These are phyloP conservation scores for Engystomops pustulosus DNA, from an alignment of 2,113 vertebrate species.

Conservation along the genomic window DNA sequence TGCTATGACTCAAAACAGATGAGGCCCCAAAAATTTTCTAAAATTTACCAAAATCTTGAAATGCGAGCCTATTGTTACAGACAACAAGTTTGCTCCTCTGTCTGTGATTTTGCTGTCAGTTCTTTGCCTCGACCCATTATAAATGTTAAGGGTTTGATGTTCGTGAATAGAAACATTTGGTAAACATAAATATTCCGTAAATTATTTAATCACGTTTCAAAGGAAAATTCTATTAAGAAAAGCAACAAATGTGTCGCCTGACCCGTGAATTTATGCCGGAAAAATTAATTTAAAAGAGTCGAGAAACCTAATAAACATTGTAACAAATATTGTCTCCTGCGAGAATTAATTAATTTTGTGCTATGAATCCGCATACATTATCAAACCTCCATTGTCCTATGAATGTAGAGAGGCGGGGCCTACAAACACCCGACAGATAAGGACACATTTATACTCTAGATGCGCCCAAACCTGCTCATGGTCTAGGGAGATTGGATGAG, in stretches of 20 bases:
- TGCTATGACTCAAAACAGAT: too few relatives aligned
- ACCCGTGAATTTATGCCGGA: constrained; percentile 12
- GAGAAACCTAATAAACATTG: constrained; percentile 11
- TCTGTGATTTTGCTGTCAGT: not conserved
- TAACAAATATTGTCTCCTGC: not conserved
- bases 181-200: not conserved
- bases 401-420: not conserved
- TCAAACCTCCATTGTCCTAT: not conserved
- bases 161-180: too few relatives aligned
- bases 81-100: not conserved
- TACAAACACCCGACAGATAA: not conserved
- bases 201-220: constrained; percentile 17
- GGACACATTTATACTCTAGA: not conserved
- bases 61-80: too few relatives aligned
- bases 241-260: constrained; percentile 15
- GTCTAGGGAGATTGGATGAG: not conserved
- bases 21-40: too few relatives aligned
- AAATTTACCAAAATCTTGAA: too few relatives aligned
- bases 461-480: not conserved
- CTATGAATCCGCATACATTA: constrained; percentile 17
- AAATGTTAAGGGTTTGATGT: not conserved
- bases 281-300: constrained; percentile 10
- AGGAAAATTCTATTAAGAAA: constrained; percentile 44
- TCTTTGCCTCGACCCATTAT: not conserved
- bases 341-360: constrained; percentile 41